phyloP scores from a whole-genome alignment of 2,113 vertebrate genomes.

The Podarcis raffonei region DNA sequence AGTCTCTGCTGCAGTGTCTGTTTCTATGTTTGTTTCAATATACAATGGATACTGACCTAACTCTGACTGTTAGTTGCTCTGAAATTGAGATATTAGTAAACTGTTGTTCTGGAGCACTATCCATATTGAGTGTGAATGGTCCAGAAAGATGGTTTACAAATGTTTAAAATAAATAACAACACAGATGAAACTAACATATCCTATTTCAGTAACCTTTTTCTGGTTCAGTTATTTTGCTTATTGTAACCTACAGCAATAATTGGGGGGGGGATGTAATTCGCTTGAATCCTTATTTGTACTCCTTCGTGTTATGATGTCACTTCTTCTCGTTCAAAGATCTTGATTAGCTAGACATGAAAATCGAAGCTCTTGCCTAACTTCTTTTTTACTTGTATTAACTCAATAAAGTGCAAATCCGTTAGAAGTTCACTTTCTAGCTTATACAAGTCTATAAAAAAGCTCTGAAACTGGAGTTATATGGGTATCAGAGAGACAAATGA shows the following conservation, averaged over 20 bases:
- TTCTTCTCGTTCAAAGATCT: conserved; percentile 62
- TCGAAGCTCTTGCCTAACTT: conserved; percentile 67
- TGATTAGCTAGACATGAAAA: conserved; percentile 46
- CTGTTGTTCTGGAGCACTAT: neutral
- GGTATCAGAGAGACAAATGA: conserved; percentile 76
- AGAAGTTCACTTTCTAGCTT: conserved; percentile 83
- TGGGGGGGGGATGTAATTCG: conserved; percentile 25
- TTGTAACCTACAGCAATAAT: neutral
- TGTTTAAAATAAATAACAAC: neutral
- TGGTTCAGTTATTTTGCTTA: conserved; percentile 3
- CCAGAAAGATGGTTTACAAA: neutral
- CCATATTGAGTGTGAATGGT: neutral
- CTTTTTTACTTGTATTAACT: conserved; percentile 77
- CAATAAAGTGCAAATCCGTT: conserved; percentile 79
- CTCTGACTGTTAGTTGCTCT: neutral
- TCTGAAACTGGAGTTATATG: conserved; percentile 81
- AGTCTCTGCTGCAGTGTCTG: neutral
- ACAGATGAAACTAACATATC: neutral
- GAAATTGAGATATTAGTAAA: neutral
- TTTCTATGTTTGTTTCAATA: neutral
- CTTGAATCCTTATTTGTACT: conserved; percentile 27
- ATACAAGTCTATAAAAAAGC: conserved; percentile 84
- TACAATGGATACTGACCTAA: neutral
- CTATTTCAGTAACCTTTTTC: neutral
- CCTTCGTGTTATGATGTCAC: conserved; percentile 13